Conservation (phyloP, 2,113 vertebrate genomes). For the Condylura cristata region DNA sequence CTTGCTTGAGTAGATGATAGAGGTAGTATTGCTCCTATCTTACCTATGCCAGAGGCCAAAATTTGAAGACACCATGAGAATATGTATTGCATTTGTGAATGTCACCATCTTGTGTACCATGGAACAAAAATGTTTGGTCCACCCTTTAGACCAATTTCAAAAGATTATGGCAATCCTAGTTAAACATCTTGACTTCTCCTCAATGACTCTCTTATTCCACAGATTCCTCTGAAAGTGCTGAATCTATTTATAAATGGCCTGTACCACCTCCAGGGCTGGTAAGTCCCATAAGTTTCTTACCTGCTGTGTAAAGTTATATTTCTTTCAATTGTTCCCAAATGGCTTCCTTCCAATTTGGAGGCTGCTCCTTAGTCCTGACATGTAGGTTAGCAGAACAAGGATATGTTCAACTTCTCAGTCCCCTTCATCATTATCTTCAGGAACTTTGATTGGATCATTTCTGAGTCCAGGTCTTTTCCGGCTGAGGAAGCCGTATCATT, state of each 20-base stretch:
- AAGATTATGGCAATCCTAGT: background rate
- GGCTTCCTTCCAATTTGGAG: slow-evolving; percentile 55
- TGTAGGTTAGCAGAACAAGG: slow-evolving; percentile 14
- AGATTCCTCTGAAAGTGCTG: slow-evolving; percentile 44
- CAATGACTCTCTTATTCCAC: slow-evolving; percentile 14
- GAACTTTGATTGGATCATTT: slow-evolving; percentile 50
- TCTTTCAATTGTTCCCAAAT: slow-evolving; percentile 47
- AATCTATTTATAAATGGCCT: slow-evolving; percentile 68
- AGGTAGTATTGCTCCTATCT: background rate
- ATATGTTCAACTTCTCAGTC: background rate
- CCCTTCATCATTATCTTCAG: slow-evolving; percentile 35
- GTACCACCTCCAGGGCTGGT: slow-evolving; percentile 10
- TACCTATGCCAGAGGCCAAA: background rate
- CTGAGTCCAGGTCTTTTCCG: slow-evolving; percentile 34
- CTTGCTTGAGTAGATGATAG: background rate
- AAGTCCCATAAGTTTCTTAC: slow-evolving; percentile 25
- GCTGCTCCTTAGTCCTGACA: background rate
- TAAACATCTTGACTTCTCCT: slow-evolving; percentile 5
- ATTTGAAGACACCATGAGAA: background rate
- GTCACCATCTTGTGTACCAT: background rate
- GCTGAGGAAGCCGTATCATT: background rate
- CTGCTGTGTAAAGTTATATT: slow-evolving; percentile 59
- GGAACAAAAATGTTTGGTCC: background rate
- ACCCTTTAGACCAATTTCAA: background rate
- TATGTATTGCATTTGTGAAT: background rate